Conservation (phyloP, 2,888 invertebrate species). For the Phengaris arion region DNA sequence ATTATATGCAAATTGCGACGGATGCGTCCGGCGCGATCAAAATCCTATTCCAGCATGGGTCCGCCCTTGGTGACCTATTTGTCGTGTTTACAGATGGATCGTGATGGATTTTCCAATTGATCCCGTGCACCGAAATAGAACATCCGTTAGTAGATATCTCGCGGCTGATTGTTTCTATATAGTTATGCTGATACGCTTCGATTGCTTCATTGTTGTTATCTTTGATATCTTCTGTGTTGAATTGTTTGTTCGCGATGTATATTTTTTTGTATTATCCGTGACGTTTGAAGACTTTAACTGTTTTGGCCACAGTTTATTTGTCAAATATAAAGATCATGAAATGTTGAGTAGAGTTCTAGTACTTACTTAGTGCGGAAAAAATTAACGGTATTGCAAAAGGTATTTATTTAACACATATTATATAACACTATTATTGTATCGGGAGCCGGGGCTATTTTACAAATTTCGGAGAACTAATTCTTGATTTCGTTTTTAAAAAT, state of each 20-base stretch:
- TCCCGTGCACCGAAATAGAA: constrained; percentile 41
- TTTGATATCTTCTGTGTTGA: constrained; percentile 1
- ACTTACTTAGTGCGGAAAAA: too few species aligned
- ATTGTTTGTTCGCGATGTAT: not conserved
- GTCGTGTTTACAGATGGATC: constrained; percentile 23
- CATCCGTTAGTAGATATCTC: constrained; percentile 34
- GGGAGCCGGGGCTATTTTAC: too few species aligned
- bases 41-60: constrained; percentile 13
- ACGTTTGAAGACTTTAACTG: not conserved
- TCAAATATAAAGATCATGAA: too few species aligned
- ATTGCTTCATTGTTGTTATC: not conserved
- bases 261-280: not conserved
- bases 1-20: not conserved
- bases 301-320: not conserved
- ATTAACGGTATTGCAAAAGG: too few species aligned
- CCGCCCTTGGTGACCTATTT: constrained; percentile 28
- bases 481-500: too few species aligned
- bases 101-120: constrained; percentile 54
- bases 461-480: too few species aligned
- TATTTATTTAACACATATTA: too few species aligned
- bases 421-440: too few species aligned
- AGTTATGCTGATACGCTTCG: constrained; percentile 3
- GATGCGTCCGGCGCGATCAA: constrained; percentile 5
- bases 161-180: constrained; percentile 16
- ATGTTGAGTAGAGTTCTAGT: too few species aligned